Conservation (phyloP, 2,888 invertebrate genomes). For the Cetonia aurata region DNA sequence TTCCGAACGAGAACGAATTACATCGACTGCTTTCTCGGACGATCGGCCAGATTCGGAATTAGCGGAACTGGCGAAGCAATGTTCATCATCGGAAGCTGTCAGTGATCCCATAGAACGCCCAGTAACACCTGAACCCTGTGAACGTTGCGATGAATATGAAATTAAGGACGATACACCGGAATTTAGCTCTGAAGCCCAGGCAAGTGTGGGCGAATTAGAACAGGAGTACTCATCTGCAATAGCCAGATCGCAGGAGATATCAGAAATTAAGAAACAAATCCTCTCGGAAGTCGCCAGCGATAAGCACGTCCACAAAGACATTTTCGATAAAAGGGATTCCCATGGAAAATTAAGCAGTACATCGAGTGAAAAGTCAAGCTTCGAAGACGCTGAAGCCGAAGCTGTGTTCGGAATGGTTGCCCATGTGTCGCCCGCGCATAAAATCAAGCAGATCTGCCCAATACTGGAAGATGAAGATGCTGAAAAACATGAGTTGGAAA, state of each 20-base stretch:
- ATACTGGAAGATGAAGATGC: constrained; percentile 68
- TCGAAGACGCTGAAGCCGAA: constrained; percentile 69
- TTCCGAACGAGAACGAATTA: constrained; percentile 61
- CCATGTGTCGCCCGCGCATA: constrained; percentile 66
- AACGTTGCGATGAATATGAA: constrained; percentile 54
- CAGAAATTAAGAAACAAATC: constrained; percentile 59
- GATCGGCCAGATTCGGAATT: constrained; percentile 65
- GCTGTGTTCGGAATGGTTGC: constrained; percentile 68
- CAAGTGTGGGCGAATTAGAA: constrained; percentile 64
- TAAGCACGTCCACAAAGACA: constrained; percentile 58
- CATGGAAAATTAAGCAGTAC: constrained; percentile 63
- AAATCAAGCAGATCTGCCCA: constrained; percentile 66
- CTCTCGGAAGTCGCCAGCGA: constrained; percentile 56
- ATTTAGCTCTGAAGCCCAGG: constrained; percentile 60
- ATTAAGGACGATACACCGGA: constrained; percentile 65
- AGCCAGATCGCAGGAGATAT: constrained; percentile 50
- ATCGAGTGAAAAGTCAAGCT: constrained; percentile 66
- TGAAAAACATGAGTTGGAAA: constrained; percentile 69
- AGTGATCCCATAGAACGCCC: constrained; percentile 70
- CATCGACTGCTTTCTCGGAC: constrained; percentile 64
- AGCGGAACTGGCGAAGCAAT: constrained; percentile 62
- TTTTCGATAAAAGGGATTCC: constrained; percentile 59
- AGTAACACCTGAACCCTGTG: constrained; percentile 68
- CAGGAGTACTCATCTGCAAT: constrained; percentile 65
- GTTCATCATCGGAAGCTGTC: constrained; percentile 62